Conservation (phyloP, 23 tunicate species). For the Styela plicata region DNA sequence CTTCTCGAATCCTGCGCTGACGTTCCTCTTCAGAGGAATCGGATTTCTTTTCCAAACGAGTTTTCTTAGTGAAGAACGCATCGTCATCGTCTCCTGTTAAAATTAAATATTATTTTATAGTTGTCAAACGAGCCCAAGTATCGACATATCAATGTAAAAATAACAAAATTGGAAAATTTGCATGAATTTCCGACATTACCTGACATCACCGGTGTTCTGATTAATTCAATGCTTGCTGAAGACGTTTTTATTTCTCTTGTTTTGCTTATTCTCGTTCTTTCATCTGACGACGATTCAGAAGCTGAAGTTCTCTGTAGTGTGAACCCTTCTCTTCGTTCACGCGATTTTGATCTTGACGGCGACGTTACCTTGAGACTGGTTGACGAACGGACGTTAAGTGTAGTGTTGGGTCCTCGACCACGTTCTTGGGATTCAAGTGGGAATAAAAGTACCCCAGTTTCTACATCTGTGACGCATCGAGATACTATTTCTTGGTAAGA, state of each 20-base stretch:
- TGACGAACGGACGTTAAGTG: neutral
- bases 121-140: too few species aligned
- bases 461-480: constrained; percentile 87
- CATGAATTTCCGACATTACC: constrained; percentile 6
- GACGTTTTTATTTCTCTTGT: constrained; percentile 5
- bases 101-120: too few species aligned
- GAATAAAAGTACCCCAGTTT: constrained; percentile 84
- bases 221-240: constrained; percentile 6
- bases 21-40: neutral
- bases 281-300: constrained; percentile 16
- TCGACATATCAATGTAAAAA: too few species aligned
- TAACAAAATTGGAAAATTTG: too few species aligned
- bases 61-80: neutral
- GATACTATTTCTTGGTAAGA: constrained; percentile 78
- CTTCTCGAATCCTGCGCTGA: neutral
- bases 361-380: neutral
- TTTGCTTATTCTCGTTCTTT: neutral
- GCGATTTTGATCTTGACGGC: constrained; percentile 7
- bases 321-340: neutral
- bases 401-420: constrained; percentile 29
- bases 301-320: neutral
- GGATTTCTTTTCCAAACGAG: neutral
- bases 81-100: neutral
- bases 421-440: constrained; percentile 50
- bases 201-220: constrained; percentile 26